Evolutionary conservation across 1,140 invertebrate species (phyloP), one percentile per base, ranked within the genome.

Genomic region (Drosophila pruinosa): DNA sequence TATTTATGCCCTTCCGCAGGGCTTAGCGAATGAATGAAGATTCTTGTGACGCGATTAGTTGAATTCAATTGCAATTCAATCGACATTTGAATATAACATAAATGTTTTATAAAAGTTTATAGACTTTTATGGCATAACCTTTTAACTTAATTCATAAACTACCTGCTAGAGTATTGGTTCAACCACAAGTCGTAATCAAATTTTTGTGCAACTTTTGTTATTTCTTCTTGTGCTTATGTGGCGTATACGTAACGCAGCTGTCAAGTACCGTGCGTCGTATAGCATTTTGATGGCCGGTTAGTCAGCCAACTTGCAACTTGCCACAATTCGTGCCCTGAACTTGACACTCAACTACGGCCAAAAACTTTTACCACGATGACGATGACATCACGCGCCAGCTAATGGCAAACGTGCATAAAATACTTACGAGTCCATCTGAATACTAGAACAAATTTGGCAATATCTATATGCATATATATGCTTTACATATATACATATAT

Each of bases 351-450:
- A 45, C 72, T n/a, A 52, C n/a, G n/a, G n/a, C n/a, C n/a, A 52
- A 57, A 41, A 76, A 63, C 57, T 73, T 73, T 58, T 28, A 50
- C 38, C 50, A 19, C 73, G 63, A 62, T 76, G 58, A 59, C 71
- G 53, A 63, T 76, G 74, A 64, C 58, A 59, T 65, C 72, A 71
- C 65, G 65, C 72, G 54, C 59, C 59, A 50, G 15, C 59, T 70
- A 75, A 77, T 77, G 72, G 72, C 54, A 45, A 38, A 71, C 75
- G 75, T 77, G 75, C 31, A 70, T 75, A 48, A 77, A 77, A 77
- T 77, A 75, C 62, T 53, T 58, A 26, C 43, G 47, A 36, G n/a
- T n/a, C n/a, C n/a, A n/a, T n/a, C 22, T 7, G 19, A 41, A 10
- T 39, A 36, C 28, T 21, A 28, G 15, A 10, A 8, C n/a, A n/a